These are phyloP conservation scores for Therioaphis trifolii DNA, from an alignment of 2,888 invertebrate species.

Conservation along the genomic window DNA sequence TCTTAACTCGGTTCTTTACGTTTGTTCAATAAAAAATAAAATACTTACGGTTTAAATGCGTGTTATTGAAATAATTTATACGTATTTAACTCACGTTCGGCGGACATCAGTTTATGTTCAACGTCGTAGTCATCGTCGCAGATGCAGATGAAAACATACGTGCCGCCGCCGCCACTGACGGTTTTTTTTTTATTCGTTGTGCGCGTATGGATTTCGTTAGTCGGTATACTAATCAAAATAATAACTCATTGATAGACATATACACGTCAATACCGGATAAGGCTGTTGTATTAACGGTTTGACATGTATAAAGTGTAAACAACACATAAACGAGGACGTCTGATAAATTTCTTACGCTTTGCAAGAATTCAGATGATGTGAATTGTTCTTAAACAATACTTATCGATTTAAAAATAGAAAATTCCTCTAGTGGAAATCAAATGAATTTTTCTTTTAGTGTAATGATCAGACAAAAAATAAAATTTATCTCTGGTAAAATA, in stretches of 20 bases:
- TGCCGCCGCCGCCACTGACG: neutral
- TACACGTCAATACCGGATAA: neutral
- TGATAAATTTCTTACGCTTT: neutral
- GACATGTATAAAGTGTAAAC: slow-evolving; percentile 13
- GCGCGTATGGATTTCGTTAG: slow-evolving; percentile 7
- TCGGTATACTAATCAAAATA: neutral
- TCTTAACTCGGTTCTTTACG: neutral
- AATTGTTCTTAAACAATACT: too few relatives aligned
- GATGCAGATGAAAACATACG: neutral
- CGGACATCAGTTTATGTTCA: neutral
- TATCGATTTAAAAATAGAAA: too few relatives aligned
- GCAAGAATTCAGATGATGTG: neutral
- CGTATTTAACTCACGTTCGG: slow-evolving; percentile 47
- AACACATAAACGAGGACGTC: neutral
- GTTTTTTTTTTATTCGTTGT: neutral
- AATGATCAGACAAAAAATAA: too few relatives aligned
- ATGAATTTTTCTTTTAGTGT: too few relatives aligned
- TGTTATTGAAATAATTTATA: neutral
- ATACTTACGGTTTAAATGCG: neutral
- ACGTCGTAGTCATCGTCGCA: neutral
- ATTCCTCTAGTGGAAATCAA: too few relatives aligned
- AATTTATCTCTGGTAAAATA: too few relatives aligned
- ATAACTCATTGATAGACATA: slow-evolving; percentile 19
- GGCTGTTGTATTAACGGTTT: neutral
- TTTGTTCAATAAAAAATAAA: neutral